A percentile compares a stretch with the other conserved stretches of the same genome.
Evolutionary conservation across 2,797 vertebrate species (phyloP).

Genomic region (Sebastolobus altivelis): DNA sequence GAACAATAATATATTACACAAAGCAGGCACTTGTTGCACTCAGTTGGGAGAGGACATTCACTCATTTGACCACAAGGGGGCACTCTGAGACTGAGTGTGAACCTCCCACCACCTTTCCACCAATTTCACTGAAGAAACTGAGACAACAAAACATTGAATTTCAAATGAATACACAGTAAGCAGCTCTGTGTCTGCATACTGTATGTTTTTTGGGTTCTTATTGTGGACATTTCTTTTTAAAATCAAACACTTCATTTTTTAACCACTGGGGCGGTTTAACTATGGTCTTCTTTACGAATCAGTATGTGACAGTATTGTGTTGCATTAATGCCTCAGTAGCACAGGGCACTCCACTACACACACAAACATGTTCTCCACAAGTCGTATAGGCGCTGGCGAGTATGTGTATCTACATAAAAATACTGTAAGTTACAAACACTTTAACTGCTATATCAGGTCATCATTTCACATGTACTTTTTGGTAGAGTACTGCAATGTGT

Average conservation of each 20-base stretch:
- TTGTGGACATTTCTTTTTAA: not conserved
- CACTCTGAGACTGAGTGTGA: conserved; percentile 33
- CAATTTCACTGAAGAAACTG: not conserved
- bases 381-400: not conserved
- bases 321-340: conserved; percentile 7
- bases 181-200: not conserved
- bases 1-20: not conserved
- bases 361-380: not conserved
- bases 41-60: conserved; percentile 3
- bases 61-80: conserved; percentile 60
- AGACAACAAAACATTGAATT: not conserved
- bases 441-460: not conserved
- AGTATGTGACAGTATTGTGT: not conserved
- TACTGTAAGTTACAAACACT: not conserved
- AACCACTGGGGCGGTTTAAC: not conserved
- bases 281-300: not conserved
- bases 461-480: not conserved
- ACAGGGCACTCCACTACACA: not conserved
- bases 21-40: not conserved
- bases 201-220: not conserved
- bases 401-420: too few species aligned
- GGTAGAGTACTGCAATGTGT: not conserved
- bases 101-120: not conserved
- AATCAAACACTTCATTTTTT: not conserved
- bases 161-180: not conserved